phyloP scores from a whole-genome alignment of 2,888 invertebrate species.

The Gryllus longicercus region DNA sequence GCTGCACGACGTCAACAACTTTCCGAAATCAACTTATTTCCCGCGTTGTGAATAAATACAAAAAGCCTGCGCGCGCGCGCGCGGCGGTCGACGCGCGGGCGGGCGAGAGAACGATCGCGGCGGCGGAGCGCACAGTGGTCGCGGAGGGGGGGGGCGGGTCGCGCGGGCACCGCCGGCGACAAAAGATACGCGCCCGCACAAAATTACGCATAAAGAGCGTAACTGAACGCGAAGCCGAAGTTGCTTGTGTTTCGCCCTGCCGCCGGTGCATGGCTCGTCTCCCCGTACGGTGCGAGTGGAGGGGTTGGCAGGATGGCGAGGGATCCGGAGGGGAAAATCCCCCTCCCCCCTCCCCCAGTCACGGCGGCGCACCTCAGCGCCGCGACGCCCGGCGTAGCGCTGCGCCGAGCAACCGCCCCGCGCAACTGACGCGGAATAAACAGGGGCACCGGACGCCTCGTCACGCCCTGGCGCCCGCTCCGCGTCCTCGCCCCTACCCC shows the following conservation, averaged over 20 bases:
- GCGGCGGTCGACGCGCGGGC: neutral
- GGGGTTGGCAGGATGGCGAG: neutral
- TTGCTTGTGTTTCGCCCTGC: neutral
- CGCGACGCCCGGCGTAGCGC: neutral
- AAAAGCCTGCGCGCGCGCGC: neutral
- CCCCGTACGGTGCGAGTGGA: neutral
- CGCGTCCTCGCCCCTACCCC: neutral
- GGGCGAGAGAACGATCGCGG: neutral
- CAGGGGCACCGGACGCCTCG: neutral
- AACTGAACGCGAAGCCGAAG: neutral
- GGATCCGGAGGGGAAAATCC: neutral
- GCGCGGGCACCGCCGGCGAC: neutral
- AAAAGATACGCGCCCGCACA: neutral
- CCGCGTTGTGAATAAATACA: conserved; percentile 7
- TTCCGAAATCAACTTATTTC: conserved; percentile 17
- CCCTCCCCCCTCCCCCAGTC: neutral
- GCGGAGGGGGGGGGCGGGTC: neutral
- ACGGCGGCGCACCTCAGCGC: neutral
- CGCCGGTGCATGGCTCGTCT: too few relatives aligned
- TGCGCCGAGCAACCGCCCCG: neutral
- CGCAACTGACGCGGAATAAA: conserved; percentile 17
- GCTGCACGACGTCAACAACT: neutral
- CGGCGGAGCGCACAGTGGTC: neutral
- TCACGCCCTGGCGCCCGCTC: neutral
- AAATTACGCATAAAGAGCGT: neutral